These are phyloP conservation scores for Ibidorhyncha struthersii DNA, from an alignment of 2,113 vertebrate species.

Conservation along the genomic window DNA sequence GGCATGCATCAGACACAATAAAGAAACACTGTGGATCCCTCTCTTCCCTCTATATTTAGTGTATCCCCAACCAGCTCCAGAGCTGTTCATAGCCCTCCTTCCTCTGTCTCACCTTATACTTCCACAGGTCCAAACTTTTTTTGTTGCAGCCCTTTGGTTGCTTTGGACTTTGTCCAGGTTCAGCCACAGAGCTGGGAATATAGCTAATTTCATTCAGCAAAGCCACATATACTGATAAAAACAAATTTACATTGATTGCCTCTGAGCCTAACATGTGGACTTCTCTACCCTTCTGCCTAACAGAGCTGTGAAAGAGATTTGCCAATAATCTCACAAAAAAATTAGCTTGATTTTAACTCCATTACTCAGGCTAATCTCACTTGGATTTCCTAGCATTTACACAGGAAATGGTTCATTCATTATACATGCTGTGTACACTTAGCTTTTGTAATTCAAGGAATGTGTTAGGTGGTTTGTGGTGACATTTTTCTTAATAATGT, in stretches of 20 bases:
- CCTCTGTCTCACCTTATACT: neutral
- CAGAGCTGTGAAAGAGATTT: neutral
- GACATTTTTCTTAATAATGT: conserved; percentile 40
- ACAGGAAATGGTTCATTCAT: conserved; percentile 54
- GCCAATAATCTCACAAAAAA: conserved; percentile 42
- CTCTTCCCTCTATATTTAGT: neutral
- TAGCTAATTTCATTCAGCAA: neutral
- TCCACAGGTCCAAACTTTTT: neutral
- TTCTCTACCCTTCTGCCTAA: neutral
- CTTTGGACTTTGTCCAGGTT: neutral
- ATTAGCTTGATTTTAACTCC: conserved; percentile 54
- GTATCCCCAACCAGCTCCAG: neutral
- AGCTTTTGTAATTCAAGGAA: neutral
- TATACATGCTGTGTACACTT: conserved; percentile 40
- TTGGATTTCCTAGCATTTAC: conserved; percentile 26
- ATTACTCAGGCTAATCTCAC: conserved; percentile 45
- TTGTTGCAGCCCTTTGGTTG: neutral
- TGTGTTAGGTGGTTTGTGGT: neutral
- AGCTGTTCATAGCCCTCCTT: neutral
- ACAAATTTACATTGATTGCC: neutral
- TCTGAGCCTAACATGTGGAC: neutral
- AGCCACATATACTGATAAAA: neutral
- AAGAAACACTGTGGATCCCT: neutral
- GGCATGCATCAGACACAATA: neutral
- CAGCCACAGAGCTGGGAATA: neutral